These are phyloP conservation scores for Petrolisthes manimaculis DNA, from an alignment of 2,888 invertebrate genomes.

Conservation along the genomic window DNA sequence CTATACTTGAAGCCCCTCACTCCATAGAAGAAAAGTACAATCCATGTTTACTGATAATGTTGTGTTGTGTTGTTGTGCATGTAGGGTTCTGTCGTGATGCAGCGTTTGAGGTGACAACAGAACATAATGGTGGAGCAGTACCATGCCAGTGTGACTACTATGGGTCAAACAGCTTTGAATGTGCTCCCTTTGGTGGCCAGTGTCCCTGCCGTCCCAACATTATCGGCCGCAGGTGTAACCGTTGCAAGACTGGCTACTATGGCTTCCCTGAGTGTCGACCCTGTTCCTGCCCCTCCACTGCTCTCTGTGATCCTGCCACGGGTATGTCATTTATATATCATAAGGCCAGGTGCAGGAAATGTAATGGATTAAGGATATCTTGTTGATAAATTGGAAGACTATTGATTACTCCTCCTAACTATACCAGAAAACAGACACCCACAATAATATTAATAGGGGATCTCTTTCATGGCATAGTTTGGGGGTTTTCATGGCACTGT, in stretches of 20 bases:
- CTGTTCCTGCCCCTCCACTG: conserved; percentile 87
- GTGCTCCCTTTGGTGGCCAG: conserved; percentile 95
- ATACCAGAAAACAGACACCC: too few species aligned
- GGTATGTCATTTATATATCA: conserved; percentile 70
- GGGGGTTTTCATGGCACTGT: too few species aligned
- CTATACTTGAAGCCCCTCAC: too few species aligned
- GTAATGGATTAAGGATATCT: too few species aligned
- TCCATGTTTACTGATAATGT: too few species aligned
- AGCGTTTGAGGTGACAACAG: conserved; percentile 92
- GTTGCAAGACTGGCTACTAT: conserved; percentile 90
- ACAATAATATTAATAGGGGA: too few species aligned
- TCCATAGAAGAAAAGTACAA: too few species aligned
- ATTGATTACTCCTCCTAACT: too few species aligned
- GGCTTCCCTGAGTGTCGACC: conserved; percentile 95
- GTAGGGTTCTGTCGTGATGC: conserved; percentile 88
- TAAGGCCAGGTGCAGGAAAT: too few species aligned
- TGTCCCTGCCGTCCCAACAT: conserved; percentile 93
- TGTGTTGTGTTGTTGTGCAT: too few species aligned
- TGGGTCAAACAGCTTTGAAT: conserved; percentile 87
- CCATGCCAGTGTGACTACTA: conserved; percentile 89
- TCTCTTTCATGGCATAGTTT: too few species aligned
- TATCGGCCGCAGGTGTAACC: conserved; percentile 87
- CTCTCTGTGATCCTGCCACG: conserved; percentile 82
- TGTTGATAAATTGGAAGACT: too few species aligned
- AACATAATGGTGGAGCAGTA: conserved; percentile 93